Evolutionary conservation across 2,797 vertebrate species (phyloP), one percentile per base, ranked within the genome.

Genomic region (Typhlichthys subterraneus): DNA sequence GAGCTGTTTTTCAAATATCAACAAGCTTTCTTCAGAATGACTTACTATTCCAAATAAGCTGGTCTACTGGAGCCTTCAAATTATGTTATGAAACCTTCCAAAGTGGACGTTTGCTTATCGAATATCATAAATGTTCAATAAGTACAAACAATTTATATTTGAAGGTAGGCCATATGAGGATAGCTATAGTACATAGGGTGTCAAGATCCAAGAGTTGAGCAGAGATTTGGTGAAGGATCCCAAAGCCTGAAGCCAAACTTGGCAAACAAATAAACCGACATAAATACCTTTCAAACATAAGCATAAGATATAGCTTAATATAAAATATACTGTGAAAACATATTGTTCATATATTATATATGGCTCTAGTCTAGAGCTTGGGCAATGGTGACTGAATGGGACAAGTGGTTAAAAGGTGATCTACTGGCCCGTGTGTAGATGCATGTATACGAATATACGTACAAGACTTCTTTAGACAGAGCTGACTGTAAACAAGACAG

Each of bases 281-380:
- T 84, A 88, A 84, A 88, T 82, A 81, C 86, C 69, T 86, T 49
- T 65, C 79, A 79, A 80, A 78, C 75, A 75, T 70, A 81, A 82
- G 51, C 66, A 54, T 69, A 83, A 89, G 69, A 70, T 82, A 73
- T 69, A 89, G 87, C 84, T 88, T 86, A 85, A 85, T 79, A 82
- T 76, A 86, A 91, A 91, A 82, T 77, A 88, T 87, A 87, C 79
- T 75, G 80, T 88, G 79, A 87, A 91, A 87, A 88, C 59, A 87
- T 78, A 83, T 53, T 29, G 77, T 81, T 80, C 53, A 81, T 65
- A 38, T 72, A 71, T 64, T 85, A 86, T 81, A 89, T 87, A 83
- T 77, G 78, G 75, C 75, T 89, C 80, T 82, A 81, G 56, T 86
- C 85, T 83, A 82, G 77, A 79, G 79, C 60, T 76, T 71, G 81